Evolutionary conservation across 2,888 invertebrate genomes (phyloP).

Genomic region (Philereme vetulata): DNA sequence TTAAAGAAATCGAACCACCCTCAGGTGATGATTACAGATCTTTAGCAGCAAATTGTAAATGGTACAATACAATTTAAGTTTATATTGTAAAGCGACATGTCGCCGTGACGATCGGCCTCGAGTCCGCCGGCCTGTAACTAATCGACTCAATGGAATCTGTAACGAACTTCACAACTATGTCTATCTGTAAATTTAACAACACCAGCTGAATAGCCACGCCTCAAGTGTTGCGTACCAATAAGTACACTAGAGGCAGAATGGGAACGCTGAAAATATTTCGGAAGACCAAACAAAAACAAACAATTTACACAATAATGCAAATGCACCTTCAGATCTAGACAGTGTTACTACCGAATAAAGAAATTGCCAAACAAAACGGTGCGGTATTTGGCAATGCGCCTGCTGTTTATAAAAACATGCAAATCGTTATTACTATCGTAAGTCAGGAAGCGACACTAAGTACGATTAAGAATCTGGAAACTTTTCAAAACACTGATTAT

Average conservation of each 20-base stretch:
- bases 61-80: constrained; percentile 6
- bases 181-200: constrained; percentile 41
- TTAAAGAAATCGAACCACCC: no score
- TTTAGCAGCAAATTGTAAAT: neutral
- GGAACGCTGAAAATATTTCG: constrained; percentile 11
- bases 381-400: constrained; percentile 36
- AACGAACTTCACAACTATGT: constrained; percentile 43
- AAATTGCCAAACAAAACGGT: constrained; percentile 31
- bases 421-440: constrained; percentile 25
- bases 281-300: constrained; percentile 26
- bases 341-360: constrained; percentile 32
- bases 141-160: constrained; percentile 58
- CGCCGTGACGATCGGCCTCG: constrained; percentile 49
- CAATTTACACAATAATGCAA: constrained; percentile 31
- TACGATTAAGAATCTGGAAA: constrained; percentile 19
- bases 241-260: constrained; percentile 1
- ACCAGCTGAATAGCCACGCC: constrained; percentile 7
- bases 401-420: constrained; percentile 28
- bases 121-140: constrained; percentile 56
- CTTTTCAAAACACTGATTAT: constrained; percentile 19
- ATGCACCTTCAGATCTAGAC: constrained; percentile 30
- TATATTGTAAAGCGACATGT: constrained; percentile 37
- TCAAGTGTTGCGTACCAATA: constrained; percentile 10
- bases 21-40: no score
- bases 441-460: constrained; percentile 26